Base-by-base conservation (phyloP, 2,113 vertebrate species). In the Eurypyga helias region DNA sequence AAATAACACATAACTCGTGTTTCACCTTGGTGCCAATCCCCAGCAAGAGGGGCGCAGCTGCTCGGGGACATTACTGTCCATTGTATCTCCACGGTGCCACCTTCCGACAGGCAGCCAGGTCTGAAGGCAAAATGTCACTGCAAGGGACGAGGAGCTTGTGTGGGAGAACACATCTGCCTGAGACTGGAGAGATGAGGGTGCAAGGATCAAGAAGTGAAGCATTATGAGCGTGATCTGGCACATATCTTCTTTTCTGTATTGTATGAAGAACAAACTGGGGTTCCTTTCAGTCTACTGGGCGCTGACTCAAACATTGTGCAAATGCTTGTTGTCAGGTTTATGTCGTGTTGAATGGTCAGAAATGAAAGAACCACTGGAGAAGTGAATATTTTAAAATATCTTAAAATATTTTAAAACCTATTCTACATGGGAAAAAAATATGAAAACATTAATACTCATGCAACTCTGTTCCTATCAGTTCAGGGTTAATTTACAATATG, bases 11-110 rank as follows among this genome's bases (percentile, higher is more conserved):
- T 7, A 16, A 9, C 16, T 25, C 43, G 9, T 28, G 64, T 17
- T 90, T 33, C 28, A 29, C 65, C 72, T 19, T 36, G 65, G 49
- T 3, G 6, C 19, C 89, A 13, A 1, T 6, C 13, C 3, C 2
- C 9, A 67, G 66, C 66, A 17, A 52, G 64, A 90, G 62, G 69
- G 69, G 43, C 61, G 5, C 54, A 24, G 88, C 17, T 0, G 7
- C 64, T 45, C 24, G 52, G 65, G 72, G 61, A 69, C 58, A 45
- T 55, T 4, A n/a, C 36, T 83, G 84, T 62, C 62, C 71, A 51
- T 5, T 9, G 4, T 3, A 83, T 90, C 86, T 36, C 89, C 92
- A 36, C 14, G 95, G 72, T 90, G 93, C 93, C 95, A 96, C 86
- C 93, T 97, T 92, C 94, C 2, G 77, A 75, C 90, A 17, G 87